These are phyloP conservation scores for Empis stercorea DNA, from an alignment of 2,888 invertebrate species.

Conservation along the genomic window DNA sequence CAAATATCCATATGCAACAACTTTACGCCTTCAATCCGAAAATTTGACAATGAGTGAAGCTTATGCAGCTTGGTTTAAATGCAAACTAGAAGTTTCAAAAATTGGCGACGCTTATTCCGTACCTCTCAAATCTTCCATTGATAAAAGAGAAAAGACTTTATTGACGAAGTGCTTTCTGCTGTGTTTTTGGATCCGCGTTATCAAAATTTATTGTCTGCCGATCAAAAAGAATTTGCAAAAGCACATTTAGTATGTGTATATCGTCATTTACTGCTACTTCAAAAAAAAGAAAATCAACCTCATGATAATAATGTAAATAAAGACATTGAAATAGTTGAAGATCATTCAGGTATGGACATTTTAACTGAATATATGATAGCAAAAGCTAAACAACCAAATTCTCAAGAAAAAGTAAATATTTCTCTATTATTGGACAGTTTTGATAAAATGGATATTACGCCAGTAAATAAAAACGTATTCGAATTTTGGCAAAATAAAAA, in stretches of 20 bases:
- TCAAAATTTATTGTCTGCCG: neutral
- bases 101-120: neutral
- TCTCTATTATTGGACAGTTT: neutral
- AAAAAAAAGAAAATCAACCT: neutral
- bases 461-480: neutral
- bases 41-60: neutral
- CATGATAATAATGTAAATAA: too few species aligned
- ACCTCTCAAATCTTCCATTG: neutral
- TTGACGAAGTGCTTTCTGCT: neutral
- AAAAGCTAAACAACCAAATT: neutral
- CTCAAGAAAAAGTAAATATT: neutral
- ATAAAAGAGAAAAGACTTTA: neutral
- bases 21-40: neutral
- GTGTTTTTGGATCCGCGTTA: slow-evolving; percentile 1
- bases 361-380: neutral
- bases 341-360: neutral
- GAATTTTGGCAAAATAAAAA: slow-evolving; percentile 1
- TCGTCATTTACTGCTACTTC: neutral
- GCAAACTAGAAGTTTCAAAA: neutral
- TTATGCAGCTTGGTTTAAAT: slow-evolving; percentile 1
- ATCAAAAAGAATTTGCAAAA: slow-evolving; percentile 1
- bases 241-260: neutral
- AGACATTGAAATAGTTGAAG: too few species aligned
- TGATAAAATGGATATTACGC: neutral
- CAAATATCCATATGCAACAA: slow-evolving; percentile 1